Conservation (phyloP, 2,888 invertebrate genomes). For the Caenorhabditis sp. region DNA sequence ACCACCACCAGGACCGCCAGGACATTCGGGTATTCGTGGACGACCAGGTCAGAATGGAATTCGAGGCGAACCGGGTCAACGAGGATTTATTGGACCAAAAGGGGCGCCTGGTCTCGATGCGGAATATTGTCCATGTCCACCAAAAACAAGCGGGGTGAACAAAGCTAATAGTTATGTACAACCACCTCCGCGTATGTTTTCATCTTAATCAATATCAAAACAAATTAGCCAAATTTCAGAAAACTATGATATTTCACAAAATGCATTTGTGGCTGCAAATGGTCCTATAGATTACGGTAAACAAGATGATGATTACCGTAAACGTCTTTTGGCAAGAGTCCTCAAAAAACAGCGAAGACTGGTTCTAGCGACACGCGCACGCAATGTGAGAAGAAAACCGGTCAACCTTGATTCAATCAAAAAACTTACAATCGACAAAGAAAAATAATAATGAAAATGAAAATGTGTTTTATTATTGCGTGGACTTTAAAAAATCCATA, state of each 20-base stretch:
- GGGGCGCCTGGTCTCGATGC: slow-evolving; percentile 40
- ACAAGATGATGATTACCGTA: slow-evolving; percentile 34
- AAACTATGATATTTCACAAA: slow-evolving; percentile 23
- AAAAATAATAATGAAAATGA: slow-evolving; percentile 3
- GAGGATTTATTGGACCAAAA: slow-evolving; percentile 26
- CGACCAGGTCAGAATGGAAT: slow-evolving; percentile 24
- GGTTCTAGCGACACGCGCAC: slow-evolving; percentile 27
- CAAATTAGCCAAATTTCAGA: too few species aligned
- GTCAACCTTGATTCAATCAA: slow-evolving; percentile 2
- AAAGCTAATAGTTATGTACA: neutral
- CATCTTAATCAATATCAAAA: too few species aligned
- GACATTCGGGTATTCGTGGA: slow-evolving; percentile 27
- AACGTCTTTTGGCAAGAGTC: slow-evolving; percentile 27
- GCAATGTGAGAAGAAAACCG: slow-evolving; percentile 37
- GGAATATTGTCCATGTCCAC: slow-evolving; percentile 43
- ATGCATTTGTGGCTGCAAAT: slow-evolving; percentile 10
- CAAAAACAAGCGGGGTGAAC: slow-evolving; percentile 15
- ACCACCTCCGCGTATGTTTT: neutral
- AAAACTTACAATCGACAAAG: neutral
- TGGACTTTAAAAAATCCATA: slow-evolving; percentile 27
- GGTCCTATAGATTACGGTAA: slow-evolving; percentile 11
- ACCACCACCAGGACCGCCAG: slow-evolving; percentile 42
- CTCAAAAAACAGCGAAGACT: slow-evolving; percentile 37
- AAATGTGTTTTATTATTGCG: neutral
- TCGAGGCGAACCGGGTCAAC: slow-evolving; percentile 22